Evolutionary conservation across 2,888 invertebrate species (phyloP), one percentile per base, ranked within the genome.

Genomic region (Apantesis nais): DNA sequence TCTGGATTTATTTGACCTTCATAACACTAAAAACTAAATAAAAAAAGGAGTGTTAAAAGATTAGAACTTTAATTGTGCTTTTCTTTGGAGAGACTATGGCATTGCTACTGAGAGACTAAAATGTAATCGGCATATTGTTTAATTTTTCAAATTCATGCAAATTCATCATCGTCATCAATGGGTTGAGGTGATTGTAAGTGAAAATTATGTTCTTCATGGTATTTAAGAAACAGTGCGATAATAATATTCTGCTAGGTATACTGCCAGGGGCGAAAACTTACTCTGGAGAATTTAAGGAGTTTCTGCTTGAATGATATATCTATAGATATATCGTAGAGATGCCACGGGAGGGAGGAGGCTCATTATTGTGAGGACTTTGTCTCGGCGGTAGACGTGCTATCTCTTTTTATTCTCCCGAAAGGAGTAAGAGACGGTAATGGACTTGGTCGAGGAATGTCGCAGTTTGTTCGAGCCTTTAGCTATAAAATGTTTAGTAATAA

Each of bases 401-500:
- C 25, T 25, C 66, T 66, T 55, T 66, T 55, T 58, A 66, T 22
- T 12, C 66, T 19, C 55, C 2, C 11, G 12, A 39, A 29, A 41
- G 29, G 7, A 66, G 39, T 58, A 66, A 66, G 55, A 66, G 58
- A 58, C 41, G 29, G 29, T 16, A 19, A 41, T n/a, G 39, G 37
- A 39, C 14, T 58, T 12, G 25, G 41, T 25, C 63, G 16, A 25
- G 25, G 58, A 22, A 25, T 52, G 44, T 58, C 58, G 39, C 58
- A 25, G 61, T 60, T 8, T 52, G 58, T 44, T 67, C 19, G 39
- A 58, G 29, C 48, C 52, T 48, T 41, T 80, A 78, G 81, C 8
- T 14, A 69, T 74, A 78, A 77, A 55, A 70, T 64, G 72, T 71
- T 67, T 81, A 81, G 72, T 73, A 67, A 70, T 70, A 67, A 70